Base-by-base conservation (phyloP, 2,888 invertebrate genomes). In the Leptinotarsa juncta region DNA sequence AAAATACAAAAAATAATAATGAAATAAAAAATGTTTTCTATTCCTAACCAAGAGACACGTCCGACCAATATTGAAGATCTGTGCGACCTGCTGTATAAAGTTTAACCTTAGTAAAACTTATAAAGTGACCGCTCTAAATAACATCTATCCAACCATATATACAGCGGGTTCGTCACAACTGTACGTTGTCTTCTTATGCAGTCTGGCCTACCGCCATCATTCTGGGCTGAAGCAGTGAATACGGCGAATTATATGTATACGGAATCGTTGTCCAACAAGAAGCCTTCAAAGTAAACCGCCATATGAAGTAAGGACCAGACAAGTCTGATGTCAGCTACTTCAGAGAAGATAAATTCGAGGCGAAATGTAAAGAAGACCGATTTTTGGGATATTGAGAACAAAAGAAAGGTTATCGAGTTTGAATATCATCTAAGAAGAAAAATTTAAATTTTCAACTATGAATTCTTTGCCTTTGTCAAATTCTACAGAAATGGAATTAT, bases 281-380 rank as follows among this genome's bases (percentile, higher is more conserved):
- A 32, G 5, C 32, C 7, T 32, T 32, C 32, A 7, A 26, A 7
- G 32, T 7, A 7, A 32, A 32, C 7, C 7, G 5, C 82, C 84
- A 3, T 81, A 68, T 62, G 83, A 84, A 70, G 15, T 67, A 23
- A 80, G 83, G 80, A 76, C 65, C 16, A 81, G 81, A 3, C 76
- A 70, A 65, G 60, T 83, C 84, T 5, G 67, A 80, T 51, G 51
- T 51, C n/a, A 51, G 16, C 7, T 51, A 51, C 51, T 65, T 20
- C 84, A 3, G 74, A 76, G 5, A 65, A 65, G 80, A 79, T 42
- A 83, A 83, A 75, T 81, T 84, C n/a, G 80, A 83, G 10, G 65
- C 77, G 1, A 71, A 79, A 67, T 32, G 32, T 32, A 32, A 32
- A 32, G 32, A 32, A 32, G 32, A 1, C 7, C 0, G 32, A 32